phyloP scores from a whole-genome alignment of 2,797 vertebrate genomes.

The Tragopan temminckii region DNA sequence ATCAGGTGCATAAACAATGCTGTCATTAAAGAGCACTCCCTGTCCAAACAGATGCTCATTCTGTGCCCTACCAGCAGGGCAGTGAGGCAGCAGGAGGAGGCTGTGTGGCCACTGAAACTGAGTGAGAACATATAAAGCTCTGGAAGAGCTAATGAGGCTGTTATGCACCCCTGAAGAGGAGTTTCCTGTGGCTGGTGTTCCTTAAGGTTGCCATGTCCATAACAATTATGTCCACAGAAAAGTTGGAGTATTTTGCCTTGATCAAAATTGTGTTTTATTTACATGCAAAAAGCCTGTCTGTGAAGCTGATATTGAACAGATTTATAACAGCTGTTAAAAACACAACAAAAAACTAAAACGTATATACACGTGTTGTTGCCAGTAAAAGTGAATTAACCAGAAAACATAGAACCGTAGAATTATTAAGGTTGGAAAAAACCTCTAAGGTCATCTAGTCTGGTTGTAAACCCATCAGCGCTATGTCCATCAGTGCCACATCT shows the following conservation, averaged over 20 bases:
- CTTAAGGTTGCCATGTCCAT: background rate
- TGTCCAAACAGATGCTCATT: background rate
- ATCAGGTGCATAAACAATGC: slow-evolving; percentile 34
- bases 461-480: too few species aligned
- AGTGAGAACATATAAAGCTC: background rate
- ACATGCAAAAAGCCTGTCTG: background rate
- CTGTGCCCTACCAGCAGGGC: background rate
- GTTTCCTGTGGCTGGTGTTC: background rate
- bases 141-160: background rate
- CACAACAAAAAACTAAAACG: background rate
- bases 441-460: too few species aligned
- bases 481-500: too few species aligned
- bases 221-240: background rate
- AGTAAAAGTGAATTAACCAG: background rate
- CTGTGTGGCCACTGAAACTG: background rate
- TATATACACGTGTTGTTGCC: background rate
- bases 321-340: background rate
- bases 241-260: background rate
- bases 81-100: background rate
- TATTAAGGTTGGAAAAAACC: too few species aligned
- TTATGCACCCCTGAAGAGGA: background rate
- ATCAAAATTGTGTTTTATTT: background rate
- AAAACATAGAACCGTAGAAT: background rate
- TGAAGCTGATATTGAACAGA: background rate
- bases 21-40: background rate